Conservation (phyloP, 2,797 vertebrate genomes). For the Danio aesculapii region DNA sequence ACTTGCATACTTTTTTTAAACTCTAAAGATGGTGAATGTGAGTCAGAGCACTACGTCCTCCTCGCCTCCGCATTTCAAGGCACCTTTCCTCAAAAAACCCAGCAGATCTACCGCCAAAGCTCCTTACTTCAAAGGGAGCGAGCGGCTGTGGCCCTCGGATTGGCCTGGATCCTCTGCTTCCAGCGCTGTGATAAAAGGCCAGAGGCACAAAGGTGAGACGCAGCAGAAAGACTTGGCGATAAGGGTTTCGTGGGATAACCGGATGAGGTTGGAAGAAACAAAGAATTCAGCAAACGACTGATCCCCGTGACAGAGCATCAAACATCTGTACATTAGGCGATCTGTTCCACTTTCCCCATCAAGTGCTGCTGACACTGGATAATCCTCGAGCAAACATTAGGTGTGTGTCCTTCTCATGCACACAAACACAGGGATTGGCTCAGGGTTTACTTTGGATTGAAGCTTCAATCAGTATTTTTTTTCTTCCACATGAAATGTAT, state of each 20-base stretch:
- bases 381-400: conserved; percentile 24
- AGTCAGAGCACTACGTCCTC: conserved; percentile 36
- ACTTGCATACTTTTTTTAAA: conserved; percentile 37
- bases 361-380: conserved; percentile 29
- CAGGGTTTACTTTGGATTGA: not conserved
- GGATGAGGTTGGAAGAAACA: conserved; percentile 45
- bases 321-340: conserved; percentile 46
- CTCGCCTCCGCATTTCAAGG: conserved; percentile 44
- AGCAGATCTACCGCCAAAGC: conserved; percentile 54
- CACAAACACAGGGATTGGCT: not conserved
- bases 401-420: conserved; percentile 17
- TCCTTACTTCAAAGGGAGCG: conserved; percentile 52
- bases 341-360: conserved; percentile 28
- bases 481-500: not conserved
- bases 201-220: conserved; percentile 49
- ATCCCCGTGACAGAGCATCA: conserved; percentile 47
- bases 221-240: conserved; percentile 31
- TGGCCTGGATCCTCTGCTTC: conserved; percentile 44
- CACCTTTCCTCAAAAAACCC: conserved; percentile 50
- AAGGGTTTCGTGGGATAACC: conserved; percentile 32
- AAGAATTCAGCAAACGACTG: conserved; percentile 56
- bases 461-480: not conserved
- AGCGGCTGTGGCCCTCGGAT: conserved; percentile 38
- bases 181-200: conserved; percentile 24
- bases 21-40: conserved; percentile 22